Percentiles rank a stretch among this genome's conserved stretches.
Evolutionary conservation across 2,797 vertebrate species (phyloP).

Genomic region (Rhinogobio ventralis): DNA sequence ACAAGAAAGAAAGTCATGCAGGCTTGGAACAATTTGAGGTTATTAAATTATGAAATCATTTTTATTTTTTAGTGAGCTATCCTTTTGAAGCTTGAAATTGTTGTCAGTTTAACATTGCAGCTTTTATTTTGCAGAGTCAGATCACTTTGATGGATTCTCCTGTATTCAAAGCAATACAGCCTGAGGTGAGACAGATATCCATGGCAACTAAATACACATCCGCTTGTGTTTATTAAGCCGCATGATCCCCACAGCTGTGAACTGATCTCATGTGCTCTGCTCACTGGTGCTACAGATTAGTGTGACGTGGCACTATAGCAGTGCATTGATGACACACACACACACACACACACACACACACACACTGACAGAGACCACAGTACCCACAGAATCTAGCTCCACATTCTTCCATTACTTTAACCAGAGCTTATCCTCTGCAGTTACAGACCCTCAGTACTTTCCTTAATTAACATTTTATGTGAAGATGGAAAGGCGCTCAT

Average conservation of each 20-base stretch:
- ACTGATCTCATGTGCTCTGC: constrained; percentile 18
- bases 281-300: not conserved
- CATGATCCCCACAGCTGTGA: not conserved
- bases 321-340: not conserved
- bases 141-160: constrained; percentile 95
- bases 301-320: constrained; percentile 12
- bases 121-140: constrained; percentile 82
- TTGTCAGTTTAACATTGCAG: not conserved
- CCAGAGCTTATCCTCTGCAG: not conserved
- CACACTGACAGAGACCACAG: constrained; percentile 4
- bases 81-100: not conserved
- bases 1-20: not conserved
- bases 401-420: constrained; percentile 27
- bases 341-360: not conserved
- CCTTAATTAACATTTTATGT: constrained; percentile 22
- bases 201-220: constrained; percentile 19
- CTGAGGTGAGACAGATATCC: constrained; percentile 84
- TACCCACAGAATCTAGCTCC: not conserved
- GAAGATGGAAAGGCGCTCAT: constrained; percentile 5
- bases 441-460: constrained; percentile 9
- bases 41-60: not conserved
- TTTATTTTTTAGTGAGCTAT: not conserved
- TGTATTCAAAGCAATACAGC: constrained; percentile 97
- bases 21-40: not conserved
- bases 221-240: not conserved